Base-by-base conservation (phyloP, 2,888 invertebrate species). In the Orchestes rusci region DNA sequence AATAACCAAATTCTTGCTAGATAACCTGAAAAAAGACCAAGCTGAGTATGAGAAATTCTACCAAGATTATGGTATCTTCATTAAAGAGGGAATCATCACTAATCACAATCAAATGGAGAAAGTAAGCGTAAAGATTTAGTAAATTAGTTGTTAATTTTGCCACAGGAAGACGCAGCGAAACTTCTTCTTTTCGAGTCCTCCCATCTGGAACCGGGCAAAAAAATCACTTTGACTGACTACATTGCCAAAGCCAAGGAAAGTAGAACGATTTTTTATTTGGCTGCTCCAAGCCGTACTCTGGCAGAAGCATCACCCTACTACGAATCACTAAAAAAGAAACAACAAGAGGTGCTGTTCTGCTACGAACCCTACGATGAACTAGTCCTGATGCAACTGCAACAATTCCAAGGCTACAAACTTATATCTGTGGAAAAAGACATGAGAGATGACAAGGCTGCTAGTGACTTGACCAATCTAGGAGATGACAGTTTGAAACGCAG, bases 291-390 rank as follows among this genome's bases (percentile, higher is more conserved):
- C 65, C 93, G 97, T 17, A 77, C 81, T 47, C 72, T 97, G 40
- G 97, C 97, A 0, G 91, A 94, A 69, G 78, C 84, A 0, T 96
- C 96, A 0, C 96, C 97, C 0, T 97, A 97, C 66, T 91, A 84
- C 60, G 97, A 97, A 70, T 86, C 89, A 8, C 73, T 97, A 12
- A 90, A 89, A 64, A 83, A 85, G 62, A 82, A 82, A 38, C 82
- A 90, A 55, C 78, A 87, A 3, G 93, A 96, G 71, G 95, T 97
- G 0, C 68, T 97, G 10, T 97, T 94, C 70, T 91, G 95, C 61
- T 95, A 90, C 60, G 96, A 97, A 63, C 84, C 90, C n/a, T 94
- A 95, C 58, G 97, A 99, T 66, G 97, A 97, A 68, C 71, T 97
- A 39, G 92, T 95, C 2, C 71, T 97, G 15, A 80, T 93, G 76